Conservation (phyloP, 1,140 invertebrate species). For the Drosophila miranda region DNA sequence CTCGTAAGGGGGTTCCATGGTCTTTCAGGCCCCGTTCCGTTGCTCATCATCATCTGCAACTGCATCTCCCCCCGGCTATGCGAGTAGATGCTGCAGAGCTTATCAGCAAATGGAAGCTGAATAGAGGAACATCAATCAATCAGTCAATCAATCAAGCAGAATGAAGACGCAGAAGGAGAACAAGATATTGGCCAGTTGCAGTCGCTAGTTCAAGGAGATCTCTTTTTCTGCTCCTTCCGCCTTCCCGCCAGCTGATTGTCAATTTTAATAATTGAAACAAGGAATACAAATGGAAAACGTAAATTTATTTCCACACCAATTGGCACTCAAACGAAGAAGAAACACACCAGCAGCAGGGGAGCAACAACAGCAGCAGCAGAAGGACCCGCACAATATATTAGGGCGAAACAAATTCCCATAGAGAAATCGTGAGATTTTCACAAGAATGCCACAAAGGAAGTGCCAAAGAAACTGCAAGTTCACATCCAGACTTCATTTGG, state of each 20-base stretch:
- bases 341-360: background rate
- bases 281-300: constrained; percentile 20
- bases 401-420: constrained; percentile 24
- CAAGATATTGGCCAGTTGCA: background rate
- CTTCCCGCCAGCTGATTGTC: constrained; percentile 40
- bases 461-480: constrained; percentile 27
- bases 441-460: no score
- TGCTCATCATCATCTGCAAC: background rate
- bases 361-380: background rate
- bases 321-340: constrained; percentile 18
- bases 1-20: no score
- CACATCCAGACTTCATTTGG: background rate
- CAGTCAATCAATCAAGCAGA: constrained; percentile 20
- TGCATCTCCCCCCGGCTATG: background rate
- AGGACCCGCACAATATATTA: background rate
- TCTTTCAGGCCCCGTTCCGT: background rate
- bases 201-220: background rate
- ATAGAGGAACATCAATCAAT: constrained; percentile 5
- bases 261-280: constrained; percentile 47
- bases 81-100: background rate
- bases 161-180: background rate
- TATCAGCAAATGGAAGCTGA: constrained; percentile 28
- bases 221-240: background rate
- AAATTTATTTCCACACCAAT: constrained; percentile 50
- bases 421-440: constrained; percentile 34